Base-by-base conservation (phyloP, 2,888 invertebrate species). In the Stenodema calcarata region DNA sequence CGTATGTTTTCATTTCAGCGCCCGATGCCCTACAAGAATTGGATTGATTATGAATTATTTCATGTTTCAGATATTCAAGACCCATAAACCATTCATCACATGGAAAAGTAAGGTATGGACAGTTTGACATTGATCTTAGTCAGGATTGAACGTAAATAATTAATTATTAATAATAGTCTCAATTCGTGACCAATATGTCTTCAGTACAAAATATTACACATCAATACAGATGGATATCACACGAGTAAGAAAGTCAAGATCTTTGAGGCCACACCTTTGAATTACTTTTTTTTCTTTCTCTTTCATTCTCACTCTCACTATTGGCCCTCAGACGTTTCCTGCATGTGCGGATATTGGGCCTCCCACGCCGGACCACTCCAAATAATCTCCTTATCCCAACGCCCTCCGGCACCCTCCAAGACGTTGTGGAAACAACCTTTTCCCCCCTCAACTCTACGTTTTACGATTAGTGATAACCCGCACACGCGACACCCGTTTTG, bases 331-430 rank as follows among this genome's bases (percentile, higher is more conserved):
- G 23, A 42, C 18, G 41, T 44, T 78, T 44, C 78, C 78, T 44
- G 44, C 30, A 23, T 42, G 42, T 78, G 78, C 23, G 44, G 44
- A 44, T 44, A 44, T 44, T 78, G 42, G 78, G 4, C 23, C 42
- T 75, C 35, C 44, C 78, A 44, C 44, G 78, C 73, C 9, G 27
- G 78, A 44, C 78, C 44, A 78, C 78, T 78, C 44, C 44, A 44
- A 78, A 78, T 78, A 78, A 42, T 42, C 44, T 78, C 44, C 47
- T 78, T 78, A 78, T 42, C 44, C 78, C 78, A 27, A 27, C 78
- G 18, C 76, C 76, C 28, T 35, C 18, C n/a, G n/a, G 54, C n/a
- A 18, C 62, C 62, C 23, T 47, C 47, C 47, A 47, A 47, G 47
- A 47, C 47, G 47, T 23, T 62, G 1, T 23, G 62, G 18, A n/a